Conservation (phyloP, 1,140 invertebrate genomes). For the Drosophila littoralis region DNA sequence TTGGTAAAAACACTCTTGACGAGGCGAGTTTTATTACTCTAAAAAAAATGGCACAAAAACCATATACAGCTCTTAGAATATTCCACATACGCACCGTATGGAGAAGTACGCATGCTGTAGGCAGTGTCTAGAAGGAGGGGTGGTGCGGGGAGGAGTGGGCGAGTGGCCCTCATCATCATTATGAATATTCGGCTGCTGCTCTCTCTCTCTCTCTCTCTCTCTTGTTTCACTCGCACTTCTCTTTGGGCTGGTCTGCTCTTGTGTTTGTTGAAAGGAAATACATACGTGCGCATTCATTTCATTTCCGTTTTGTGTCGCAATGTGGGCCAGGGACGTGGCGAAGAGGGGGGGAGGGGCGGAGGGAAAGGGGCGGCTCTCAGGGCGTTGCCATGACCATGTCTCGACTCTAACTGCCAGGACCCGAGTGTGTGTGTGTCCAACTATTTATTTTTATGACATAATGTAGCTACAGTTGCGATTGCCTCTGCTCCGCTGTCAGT, state of each 20-base stretch:
- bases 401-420: slow-evolving; percentile 55
- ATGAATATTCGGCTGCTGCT: slow-evolving; percentile 35
- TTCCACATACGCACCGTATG: slow-evolving; percentile 24
- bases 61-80: slow-evolving; percentile 13
- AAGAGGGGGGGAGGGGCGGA: not conserved
- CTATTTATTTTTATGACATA: slow-evolving; percentile 81
- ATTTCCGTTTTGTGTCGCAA: slow-evolving; percentile 47
- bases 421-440: slow-evolving; percentile 51
- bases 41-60: not conserved
- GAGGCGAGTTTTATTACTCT: slow-evolving; percentile 1
- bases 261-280: slow-evolving; percentile 48
- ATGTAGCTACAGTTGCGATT: slow-evolving; percentile 64
- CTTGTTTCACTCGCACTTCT: not conserved
- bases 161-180: slow-evolving; percentile 61
- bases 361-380: not conserved
- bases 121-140: not conserved
- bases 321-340: not conserved
- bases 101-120: not conserved
- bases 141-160: not conserved
- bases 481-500: slow-evolving; percentile 5
- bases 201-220: not conserved
- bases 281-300: slow-evolving; percentile 43
- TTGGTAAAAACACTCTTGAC: not conserved
- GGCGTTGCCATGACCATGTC: slow-evolving; percentile 57
- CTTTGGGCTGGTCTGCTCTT: slow-evolving; percentile 14